phyloP scores from a whole-genome alignment of 2,888 invertebrate genomes.

The Trichopoda pennipes region DNA sequence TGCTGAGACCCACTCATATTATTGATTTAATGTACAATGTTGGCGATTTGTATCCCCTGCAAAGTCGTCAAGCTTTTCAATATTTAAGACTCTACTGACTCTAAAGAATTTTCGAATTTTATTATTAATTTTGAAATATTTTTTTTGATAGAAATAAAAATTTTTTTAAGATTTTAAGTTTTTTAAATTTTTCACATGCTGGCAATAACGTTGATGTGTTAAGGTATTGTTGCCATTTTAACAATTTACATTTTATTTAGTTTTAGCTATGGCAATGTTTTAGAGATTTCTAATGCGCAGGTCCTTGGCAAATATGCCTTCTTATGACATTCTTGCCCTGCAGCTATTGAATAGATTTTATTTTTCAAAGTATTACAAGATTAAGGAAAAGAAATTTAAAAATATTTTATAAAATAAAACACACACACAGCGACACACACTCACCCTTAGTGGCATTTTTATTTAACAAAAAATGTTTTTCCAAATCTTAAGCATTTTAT shows the following conservation, averaged over 20 bases:
- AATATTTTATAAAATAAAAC: background rate
- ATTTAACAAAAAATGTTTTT: slow-evolving; percentile 37
- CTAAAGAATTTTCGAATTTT: too few relatives aligned
- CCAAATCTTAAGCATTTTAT: slow-evolving; percentile 50
- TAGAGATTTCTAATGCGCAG: slow-evolving; percentile 39
- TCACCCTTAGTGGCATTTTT: too few relatives aligned
- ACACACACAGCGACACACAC: background rate
- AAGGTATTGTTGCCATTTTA: slow-evolving; percentile 12
- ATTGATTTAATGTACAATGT: slow-evolving; percentile 83
- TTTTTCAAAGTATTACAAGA: background rate
- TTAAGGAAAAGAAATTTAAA: slow-evolving; percentile 31
- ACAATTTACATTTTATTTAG: background rate
- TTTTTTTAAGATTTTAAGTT: background rate
- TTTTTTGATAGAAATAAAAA: background rate
- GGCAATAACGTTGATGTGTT: slow-evolving; percentile 1
- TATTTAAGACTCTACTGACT: slow-evolving; percentile 74
- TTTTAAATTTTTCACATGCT: background rate
- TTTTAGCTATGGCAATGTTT: slow-evolving; percentile 50
- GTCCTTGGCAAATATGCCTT: slow-evolving; percentile 43
- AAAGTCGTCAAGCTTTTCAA: slow-evolving; percentile 76
- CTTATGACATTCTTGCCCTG: slow-evolving; percentile 43
- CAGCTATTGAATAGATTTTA: slow-evolving; percentile 13
- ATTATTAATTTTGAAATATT: too few relatives aligned
- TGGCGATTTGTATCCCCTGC: slow-evolving; percentile 77
- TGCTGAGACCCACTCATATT: slow-evolving; percentile 84